Evolutionary conservation across 2,888 invertebrate genomes (phyloP), one percentile per base, ranked within the genome.

Genomic region (Apamea crenata): DNA sequence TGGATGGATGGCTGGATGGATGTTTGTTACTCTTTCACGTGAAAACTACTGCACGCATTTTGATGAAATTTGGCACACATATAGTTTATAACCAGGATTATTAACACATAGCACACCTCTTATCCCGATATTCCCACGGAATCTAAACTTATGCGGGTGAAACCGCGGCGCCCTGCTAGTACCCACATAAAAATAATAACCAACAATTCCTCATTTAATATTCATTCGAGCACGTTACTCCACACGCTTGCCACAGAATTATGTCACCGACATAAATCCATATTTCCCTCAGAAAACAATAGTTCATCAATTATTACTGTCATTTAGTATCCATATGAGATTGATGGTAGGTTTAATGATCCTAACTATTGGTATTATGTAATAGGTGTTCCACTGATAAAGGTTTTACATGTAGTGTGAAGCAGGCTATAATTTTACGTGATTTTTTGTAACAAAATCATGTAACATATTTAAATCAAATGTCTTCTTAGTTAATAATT

Each of bases 291-390:
- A 71, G 66, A 82, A 73, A 86, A 84, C 73, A 77, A 67, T 71
- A 18, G 32, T 63, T 78, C 78, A 83, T 84, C 66, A 83, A 87
- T 86, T 84, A 77, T 87, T 74, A 36, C n/a, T 44, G 5, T 14
- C 40, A 21, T 67, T 74, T 68, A 82, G 73, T 67, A 63, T 83
- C 25, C 18, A 0, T 2, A 44, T 0, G 14, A 75, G 86, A 85
- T 75, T 73, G 75, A 83, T 83, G 72, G n/a, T 4, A 14, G 32
- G 56, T 74, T 63, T 83, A 73, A 83, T 67, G 40, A 40, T 63
- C 16, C 18, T 50, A 66, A 77, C 32, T 66, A 70, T 70, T 56
- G 32, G 25, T 66, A 67, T 76, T 86, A 16, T 36, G 21, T 74
- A 63, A 71, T 32, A 32, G 32, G 16, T 69, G 32, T 81, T 14